Conservation (phyloP, 2,888 invertebrate species). For the Autographa gamma region DNA sequence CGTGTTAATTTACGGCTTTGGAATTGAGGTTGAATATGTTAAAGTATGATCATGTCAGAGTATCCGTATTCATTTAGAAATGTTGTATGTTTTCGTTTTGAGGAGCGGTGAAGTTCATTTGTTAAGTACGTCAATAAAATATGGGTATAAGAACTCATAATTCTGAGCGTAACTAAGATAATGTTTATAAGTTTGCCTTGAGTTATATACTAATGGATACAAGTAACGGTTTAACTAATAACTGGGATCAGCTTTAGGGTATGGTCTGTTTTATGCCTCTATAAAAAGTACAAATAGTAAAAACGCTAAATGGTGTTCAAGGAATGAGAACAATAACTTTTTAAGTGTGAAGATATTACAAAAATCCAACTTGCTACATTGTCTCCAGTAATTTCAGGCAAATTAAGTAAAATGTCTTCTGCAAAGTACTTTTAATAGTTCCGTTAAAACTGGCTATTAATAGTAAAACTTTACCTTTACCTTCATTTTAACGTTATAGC, state of each 20-base stretch:
- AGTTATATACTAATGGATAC: too few relatives aligned
- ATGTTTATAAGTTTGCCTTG: too few relatives aligned
- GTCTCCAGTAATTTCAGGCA: conserved; percentile 23
- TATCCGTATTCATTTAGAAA: not conserved
- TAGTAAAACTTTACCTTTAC: conserved; percentile 9
- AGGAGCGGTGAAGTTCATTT: not conserved
- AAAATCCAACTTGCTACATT: conserved; percentile 17
- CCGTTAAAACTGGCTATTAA: conserved; percentile 23
- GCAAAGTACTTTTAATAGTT: conserved; percentile 6
- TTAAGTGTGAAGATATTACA: not conserved
- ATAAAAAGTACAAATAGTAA: too few relatives aligned
- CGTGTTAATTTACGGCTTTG: conserved; percentile 20
- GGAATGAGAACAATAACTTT: not conserved
- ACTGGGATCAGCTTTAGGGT: too few relatives aligned
- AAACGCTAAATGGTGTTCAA: not conserved
- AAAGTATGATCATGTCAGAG: conserved; percentile 26
- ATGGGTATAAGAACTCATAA: too few relatives aligned
- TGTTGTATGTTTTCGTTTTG: not conserved
- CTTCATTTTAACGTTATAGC: not conserved
- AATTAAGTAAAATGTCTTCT: conserved; percentile 26
- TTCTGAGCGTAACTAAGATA: too few relatives aligned
- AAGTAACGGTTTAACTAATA: too few relatives aligned
- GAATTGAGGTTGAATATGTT: conserved; percentile 23
- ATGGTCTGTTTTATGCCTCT: too few relatives aligned
- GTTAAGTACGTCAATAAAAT: not conserved